These are phyloP conservation scores for Trichogramma pretiosum DNA, from an alignment of 1,140 invertebrate species.

Conservation along the genomic window DNA sequence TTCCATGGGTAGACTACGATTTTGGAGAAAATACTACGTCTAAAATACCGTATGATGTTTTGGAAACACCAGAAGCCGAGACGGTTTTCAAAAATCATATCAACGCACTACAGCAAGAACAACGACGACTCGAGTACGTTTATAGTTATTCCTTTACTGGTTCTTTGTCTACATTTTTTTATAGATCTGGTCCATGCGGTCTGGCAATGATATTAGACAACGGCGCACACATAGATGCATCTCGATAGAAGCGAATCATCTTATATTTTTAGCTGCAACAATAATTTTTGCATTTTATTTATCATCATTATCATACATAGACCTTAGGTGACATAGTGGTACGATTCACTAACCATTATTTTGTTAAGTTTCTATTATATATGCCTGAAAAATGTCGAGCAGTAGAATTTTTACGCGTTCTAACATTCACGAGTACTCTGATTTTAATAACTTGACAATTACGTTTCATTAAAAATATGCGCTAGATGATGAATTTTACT, in stretches of 20 bases:
- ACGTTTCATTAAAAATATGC: neutral
- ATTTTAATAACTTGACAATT: neutral
- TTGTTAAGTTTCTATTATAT: conserved; percentile 10
- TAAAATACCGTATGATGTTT: conserved; percentile 83
- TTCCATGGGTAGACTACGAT: conserved; percentile 71
- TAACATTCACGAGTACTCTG: neutral
- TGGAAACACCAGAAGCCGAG: conserved; percentile 84
- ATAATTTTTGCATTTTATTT: conserved; percentile 1
- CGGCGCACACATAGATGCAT: too few relatives aligned
- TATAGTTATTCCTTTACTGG: neutral
- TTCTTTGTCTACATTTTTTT: too few relatives aligned
- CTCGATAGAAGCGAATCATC: too few relatives aligned
- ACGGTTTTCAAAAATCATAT: conserved; percentile 85
- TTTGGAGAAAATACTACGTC: conserved; percentile 58
- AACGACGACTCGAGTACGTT: conserved; percentile 81
- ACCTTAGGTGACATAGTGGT: conserved; percentile 11
- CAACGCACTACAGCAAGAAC: conserved; percentile 81
- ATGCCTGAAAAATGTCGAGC: neutral
- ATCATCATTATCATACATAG: conserved; percentile 1
- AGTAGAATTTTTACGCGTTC: conserved; percentile 1
- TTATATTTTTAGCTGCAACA: conserved; percentile 8
- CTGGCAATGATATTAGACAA: too few relatives aligned
- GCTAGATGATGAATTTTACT: conserved; percentile 5
- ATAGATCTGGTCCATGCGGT: too few relatives aligned
- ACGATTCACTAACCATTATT: conserved; percentile 19